These are phyloP conservation scores for Samia ricini DNA, from an alignment of 1,140 invertebrate genomes.

Conservation along the genomic window DNA sequence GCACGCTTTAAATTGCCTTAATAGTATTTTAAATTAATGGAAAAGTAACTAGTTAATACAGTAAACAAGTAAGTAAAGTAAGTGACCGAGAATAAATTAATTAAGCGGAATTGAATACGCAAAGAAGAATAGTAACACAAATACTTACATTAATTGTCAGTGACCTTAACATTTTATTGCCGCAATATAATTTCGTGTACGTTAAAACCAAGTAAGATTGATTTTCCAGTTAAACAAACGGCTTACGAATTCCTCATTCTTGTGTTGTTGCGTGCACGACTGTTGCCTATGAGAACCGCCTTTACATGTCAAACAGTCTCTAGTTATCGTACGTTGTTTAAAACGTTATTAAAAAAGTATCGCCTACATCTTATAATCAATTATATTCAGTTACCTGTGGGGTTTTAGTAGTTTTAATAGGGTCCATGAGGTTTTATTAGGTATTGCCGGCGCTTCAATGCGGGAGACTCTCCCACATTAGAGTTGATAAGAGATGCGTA, in stretches of 20 bases:
- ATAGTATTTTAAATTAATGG: no score
- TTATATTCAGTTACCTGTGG: no score
- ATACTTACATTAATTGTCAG: conserved; percentile 1
- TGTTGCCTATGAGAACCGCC: conserved; percentile 6
- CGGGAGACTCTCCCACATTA: no score
- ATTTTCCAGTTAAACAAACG: conserved; percentile 51
- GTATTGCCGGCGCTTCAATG: no score
- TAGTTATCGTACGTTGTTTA: not conserved
- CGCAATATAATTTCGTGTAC: conserved; percentile 28
- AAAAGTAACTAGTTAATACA: no score
- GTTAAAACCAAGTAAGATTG: conserved; percentile 45
- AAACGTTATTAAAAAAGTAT: not conserved
- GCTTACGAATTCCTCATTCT: conserved; percentile 35
- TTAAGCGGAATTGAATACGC: not conserved
- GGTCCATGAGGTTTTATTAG: no score
- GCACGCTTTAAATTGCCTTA: no score
- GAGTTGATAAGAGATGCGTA: no score
- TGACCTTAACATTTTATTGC: conserved; percentile 47
- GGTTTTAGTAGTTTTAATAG: no score
- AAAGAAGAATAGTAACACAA: not conserved
- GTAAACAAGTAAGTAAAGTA: no score
- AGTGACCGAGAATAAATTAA: not conserved
- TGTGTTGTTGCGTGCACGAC: conserved; percentile 18
- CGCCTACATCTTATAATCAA: not conserved
- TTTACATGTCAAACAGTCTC: not conserved